Evolutionary conservation across 2,797 vertebrate species (phyloP), one percentile per base, ranked within the genome.

Genomic region (Gymnothorax javanicus): DNA sequence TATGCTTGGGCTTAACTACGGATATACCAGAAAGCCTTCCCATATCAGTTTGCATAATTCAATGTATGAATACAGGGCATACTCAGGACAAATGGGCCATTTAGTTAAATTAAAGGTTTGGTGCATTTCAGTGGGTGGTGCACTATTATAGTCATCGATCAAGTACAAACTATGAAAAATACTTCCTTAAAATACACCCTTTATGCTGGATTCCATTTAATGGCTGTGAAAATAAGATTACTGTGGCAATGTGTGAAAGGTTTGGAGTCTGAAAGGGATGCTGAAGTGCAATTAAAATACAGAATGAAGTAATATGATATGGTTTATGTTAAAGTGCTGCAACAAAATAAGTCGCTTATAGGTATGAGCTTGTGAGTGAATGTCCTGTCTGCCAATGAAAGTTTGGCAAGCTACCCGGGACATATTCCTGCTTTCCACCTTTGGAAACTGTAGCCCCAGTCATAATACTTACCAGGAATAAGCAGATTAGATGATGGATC

Each of bases 131-230:
- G 27, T 84, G 62, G 83, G 83, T 64, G 58, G 17, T 84, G 83
- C 25, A 62, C 56, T 33, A 33, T 64, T 50, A 84, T 64, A 27
- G 64, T 33, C 60, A 84, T 84, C 59, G 64, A 84, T 84, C 58
- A 60, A 84, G 59, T 64, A 15, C 59, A 84, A 84, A 60, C n/a
- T 50, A 84, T 60, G 60, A 43, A 43, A 60, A 83, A 83, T 83
- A 25, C 56, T n/a, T 23, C 82, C 82, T 33, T 23, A 59, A 60
- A 85, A n/a, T 75, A 77, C 33, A 83, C 59, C 57, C 77, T 17
- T 79, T 54, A 79, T 79, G 75, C 11, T 23, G 73, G 73, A 77
- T 77, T 77, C 43, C 43, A 13, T 77, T 77, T 3, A 54, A 54
- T 54, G 75, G 75, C 75, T 79, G 43, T 54, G 75, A n/a, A 79